Evolutionary conservation across 2,888 invertebrate species (phyloP).

Genomic region (Thera obeliscata): DNA sequence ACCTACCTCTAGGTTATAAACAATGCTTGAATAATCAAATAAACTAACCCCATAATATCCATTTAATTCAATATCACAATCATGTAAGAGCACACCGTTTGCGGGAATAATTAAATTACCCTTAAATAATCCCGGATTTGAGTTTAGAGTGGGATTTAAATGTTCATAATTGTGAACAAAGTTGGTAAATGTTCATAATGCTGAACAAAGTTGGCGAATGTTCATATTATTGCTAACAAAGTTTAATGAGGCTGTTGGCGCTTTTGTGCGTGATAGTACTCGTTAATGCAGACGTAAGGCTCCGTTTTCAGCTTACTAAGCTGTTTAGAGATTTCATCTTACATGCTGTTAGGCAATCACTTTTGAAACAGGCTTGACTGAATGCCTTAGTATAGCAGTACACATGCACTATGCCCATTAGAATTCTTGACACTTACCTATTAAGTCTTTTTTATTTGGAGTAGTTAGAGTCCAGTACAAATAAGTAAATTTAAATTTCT

Average conservation of each 20-base stretch:
- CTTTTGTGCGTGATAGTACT: slow-evolving; percentile 27
- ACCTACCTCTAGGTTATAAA: not conserved
- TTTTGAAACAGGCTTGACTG: too few species aligned
- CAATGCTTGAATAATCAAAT: not conserved
- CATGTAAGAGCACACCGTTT: slow-evolving; percentile 22
- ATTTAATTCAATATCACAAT: slow-evolving; percentile 27
- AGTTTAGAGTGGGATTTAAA: slow-evolving; percentile 30
- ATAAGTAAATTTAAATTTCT: too few species aligned
- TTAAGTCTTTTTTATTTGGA: too few species aligned
- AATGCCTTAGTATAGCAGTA: too few species aligned
- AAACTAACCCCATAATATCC: slow-evolving; percentile 4
- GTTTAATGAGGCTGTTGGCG: slow-evolving; percentile 26
- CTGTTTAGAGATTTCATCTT: not conserved
- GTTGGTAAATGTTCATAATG: slow-evolving; percentile 28
- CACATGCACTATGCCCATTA: too few species aligned
- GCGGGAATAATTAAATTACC: slow-evolving; percentile 35
- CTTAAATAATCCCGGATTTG: slow-evolving; percentile 31
- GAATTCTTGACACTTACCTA: too few species aligned
- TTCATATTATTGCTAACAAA: slow-evolving; percentile 28
- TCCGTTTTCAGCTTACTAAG: slow-evolving; percentile 3
- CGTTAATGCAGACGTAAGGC: slow-evolving; percentile 9
- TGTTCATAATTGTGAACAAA: slow-evolving; percentile 29
- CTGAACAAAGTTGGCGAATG: slow-evolving; percentile 27
- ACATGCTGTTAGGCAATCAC: too few species aligned
- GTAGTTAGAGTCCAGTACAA: too few species aligned